Evolutionary conservation across 2,797 vertebrate species (phyloP).

Genomic region (Cossypha polioptera): DNA sequence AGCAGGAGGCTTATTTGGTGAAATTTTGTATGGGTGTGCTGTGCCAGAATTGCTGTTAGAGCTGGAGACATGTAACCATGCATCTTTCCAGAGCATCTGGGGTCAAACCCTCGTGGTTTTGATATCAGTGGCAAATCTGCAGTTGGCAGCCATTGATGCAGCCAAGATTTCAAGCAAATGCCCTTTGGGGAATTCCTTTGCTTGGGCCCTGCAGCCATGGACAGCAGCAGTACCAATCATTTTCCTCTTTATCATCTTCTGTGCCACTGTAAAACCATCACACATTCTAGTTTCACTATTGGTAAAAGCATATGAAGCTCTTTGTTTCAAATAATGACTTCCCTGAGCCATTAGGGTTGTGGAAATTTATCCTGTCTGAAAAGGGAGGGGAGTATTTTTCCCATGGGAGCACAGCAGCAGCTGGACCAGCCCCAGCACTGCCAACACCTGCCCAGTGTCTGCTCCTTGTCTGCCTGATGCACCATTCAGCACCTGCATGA

Average conservation of each 20-base stretch:
- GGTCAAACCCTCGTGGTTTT: not conserved
- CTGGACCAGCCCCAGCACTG: not conserved
- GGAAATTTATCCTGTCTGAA: not conserved
- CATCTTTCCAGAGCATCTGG: not conserved
- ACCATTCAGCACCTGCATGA: not conserved
- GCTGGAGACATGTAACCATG: rapidly evolving
- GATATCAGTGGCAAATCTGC: not conserved
- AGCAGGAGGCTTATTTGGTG: not conserved
- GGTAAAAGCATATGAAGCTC: not conserved
- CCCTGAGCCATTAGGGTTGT: not conserved
- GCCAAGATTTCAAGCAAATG: not conserved
- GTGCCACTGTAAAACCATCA: not conserved
- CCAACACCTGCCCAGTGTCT: not conserved
- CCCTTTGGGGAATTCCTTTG: not conserved
- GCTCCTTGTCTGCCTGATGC: not conserved
- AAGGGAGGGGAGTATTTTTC: not conserved
- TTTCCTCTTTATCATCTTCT: not conserved
- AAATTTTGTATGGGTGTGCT: not conserved
- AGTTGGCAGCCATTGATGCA: not conserved
- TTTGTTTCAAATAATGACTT: not conserved
- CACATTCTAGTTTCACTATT: not conserved
- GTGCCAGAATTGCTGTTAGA: not conserved
- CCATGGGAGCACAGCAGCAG: rapidly evolving
- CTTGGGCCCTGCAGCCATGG: not conserved
- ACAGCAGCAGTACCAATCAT: rapidly evolving